Base-by-base conservation (phyloP, 2,888 invertebrate species). In the Aporophyla lueneburgensis region DNA sequence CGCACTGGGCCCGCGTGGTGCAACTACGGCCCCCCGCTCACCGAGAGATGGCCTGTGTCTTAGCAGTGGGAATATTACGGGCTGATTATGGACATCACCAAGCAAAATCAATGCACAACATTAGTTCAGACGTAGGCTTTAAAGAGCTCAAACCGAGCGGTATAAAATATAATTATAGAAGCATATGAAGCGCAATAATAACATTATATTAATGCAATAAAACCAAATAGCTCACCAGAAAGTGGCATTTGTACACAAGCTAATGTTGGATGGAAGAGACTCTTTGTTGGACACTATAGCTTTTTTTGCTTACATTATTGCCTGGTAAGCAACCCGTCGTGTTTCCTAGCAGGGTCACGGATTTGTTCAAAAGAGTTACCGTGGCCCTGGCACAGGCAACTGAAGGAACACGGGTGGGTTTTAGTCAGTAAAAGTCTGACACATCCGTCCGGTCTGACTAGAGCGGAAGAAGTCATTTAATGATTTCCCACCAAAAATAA, bases 151-250 rank as follows among this genome's bases (percentile, higher is more conserved):
- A 84, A 83, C 85, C 75, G 62, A 24, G 74, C 54, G 73, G 76
- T 81, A 89, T 87, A 86, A 88, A 88, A 88, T 81, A 86, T 83
- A 88, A 89, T 87, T 87, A 85, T 78, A 78, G 81, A 70, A 61
- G 77, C 82, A 74, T 74, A 86, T 87, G 87, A 89, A 84, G 79
- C 78, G 81, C 72, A 83, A 85, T 89, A 89, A 89, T 91, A 91
- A 90, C 88, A 88, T 91, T 90, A 91, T 91, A 91, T 91, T 90
- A 90, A 87, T 85, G 90, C 86, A 86, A 89, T 93, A 91, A 92
- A 93, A 91, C 87, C 86, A 86, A 91, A 93, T 90, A 88, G 91
- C 89, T 80, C 86, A 76, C 82, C 87, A 88, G 88, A 88, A 87
- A 86, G 86, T 87, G 83, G 84, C 76, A 79, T 87, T 74, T 62